Percentiles rank a stretch among this genome's conserved stretches.
Evolutionary conservation across 2,888 invertebrate species (phyloP).

Genomic region (Eilema caniola): DNA sequence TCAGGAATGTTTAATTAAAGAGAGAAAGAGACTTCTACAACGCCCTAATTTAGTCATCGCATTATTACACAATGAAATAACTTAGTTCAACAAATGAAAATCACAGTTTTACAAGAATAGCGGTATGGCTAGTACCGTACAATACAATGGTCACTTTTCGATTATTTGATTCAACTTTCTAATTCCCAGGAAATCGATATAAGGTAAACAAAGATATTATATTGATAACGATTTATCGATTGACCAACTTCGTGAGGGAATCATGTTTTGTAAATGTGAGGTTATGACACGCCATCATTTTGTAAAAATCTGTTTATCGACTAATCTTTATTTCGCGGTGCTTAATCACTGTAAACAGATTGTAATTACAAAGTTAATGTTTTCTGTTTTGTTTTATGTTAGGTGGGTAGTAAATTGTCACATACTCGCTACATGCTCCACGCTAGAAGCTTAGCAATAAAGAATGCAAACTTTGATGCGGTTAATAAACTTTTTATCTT

Average conservation of each 20-base stretch:
- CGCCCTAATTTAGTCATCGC: conserved; percentile 24
- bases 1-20: conserved; percentile 1
- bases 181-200: conserved; percentile 56
- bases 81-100: not conserved
- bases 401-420: not conserved
- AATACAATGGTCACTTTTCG: conserved; percentile 47
- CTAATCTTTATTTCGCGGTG: not conserved
- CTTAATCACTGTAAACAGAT: not conserved
- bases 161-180: conserved; percentile 52
- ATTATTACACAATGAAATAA: conserved; percentile 29
- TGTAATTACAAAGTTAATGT: not conserved
- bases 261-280: conserved; percentile 39
- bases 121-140: conserved; percentile 35
- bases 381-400: not conserved
- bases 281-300: conserved; percentile 26
- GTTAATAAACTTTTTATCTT: not conserved
- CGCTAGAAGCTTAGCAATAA: not conserved
- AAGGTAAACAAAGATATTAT: conserved; percentile 57
- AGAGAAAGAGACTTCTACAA: not conserved
- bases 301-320: conserved; percentile 11
- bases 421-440: not conserved
- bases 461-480: not conserved
- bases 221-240: conserved; percentile 49
- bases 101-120: conserved; percentile 28
- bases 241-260: conserved; percentile 49